Evolutionary conservation across 2,113 vertebrate genomes (phyloP).

Genomic region (Athene cunicularia): DNA sequence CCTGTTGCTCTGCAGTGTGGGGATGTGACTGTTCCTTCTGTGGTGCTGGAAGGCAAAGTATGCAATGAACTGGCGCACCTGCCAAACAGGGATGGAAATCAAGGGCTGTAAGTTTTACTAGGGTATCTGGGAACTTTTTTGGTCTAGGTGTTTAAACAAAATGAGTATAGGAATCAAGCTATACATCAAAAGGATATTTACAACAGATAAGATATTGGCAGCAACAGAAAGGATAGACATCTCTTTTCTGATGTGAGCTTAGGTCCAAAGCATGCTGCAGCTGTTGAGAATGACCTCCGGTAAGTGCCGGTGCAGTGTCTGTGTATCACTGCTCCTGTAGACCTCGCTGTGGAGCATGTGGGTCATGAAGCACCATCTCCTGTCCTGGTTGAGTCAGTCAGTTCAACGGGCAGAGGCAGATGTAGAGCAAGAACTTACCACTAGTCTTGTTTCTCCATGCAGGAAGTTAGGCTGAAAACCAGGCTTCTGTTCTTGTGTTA

Average conservation of each 20-base stretch:
- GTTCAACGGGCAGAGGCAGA: background rate
- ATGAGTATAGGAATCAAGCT: background rate
- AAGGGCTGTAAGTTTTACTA: background rate
- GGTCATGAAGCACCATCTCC: background rate
- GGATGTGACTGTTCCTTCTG: background rate
- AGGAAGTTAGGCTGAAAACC: background rate
- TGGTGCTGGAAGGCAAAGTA: background rate
- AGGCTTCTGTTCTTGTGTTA: background rate
- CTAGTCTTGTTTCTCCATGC: background rate
- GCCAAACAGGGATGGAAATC: background rate
- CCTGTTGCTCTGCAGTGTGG: background rate
- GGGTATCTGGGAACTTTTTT: background rate
- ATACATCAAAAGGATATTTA: background rate
- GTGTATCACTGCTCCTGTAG: fast-evolving
- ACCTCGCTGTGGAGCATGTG: background rate
- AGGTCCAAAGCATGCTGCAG: background rate
- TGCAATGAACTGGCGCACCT: background rate
- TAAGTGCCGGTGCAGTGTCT: background rate
- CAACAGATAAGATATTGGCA: background rate
- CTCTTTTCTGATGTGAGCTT: background rate
- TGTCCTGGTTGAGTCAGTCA: background rate
- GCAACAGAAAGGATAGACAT: background rate
- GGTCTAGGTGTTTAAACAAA: background rate
- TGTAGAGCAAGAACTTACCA: background rate
- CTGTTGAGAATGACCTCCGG: background rate